phyloP scores from a whole-genome alignment of 2,888 invertebrate species.

The Stenodera caucasica region DNA sequence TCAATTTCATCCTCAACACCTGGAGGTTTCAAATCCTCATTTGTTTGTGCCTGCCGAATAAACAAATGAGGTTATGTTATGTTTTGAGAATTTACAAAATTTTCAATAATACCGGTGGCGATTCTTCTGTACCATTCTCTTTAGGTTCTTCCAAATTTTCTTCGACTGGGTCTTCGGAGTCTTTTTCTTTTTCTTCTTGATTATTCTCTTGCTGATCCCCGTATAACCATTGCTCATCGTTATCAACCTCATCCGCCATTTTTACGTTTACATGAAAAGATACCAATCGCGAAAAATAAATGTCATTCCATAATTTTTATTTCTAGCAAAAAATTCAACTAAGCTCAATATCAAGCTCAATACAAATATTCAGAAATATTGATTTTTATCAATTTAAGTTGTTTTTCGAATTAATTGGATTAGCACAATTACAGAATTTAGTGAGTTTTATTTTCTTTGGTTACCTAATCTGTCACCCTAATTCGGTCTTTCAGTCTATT shows the following conservation, averaged over 20 bases:
- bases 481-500: slow-evolving; percentile 61
- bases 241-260: slow-evolving; percentile 70
- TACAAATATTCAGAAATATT: neutral
- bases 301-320: neutral
- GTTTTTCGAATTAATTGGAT: neutral
- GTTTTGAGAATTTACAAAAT: slow-evolving; percentile 6
- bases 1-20: slow-evolving; percentile 43
- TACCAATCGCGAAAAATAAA: neutral
- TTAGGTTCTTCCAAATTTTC: slow-evolving; percentile 17
- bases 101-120: slow-evolving; percentile 22
- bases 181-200: slow-evolving; percentile 54
- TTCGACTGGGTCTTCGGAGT: slow-evolving; percentile 26
- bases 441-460: slow-evolving; percentile 9
- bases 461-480: slow-evolving; percentile 20
- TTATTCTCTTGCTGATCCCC: slow-evolving; percentile 75
- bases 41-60: slow-evolving; percentile 32
- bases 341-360: neutral
- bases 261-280: slow-evolving; percentile 34
- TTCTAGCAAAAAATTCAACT: neutral
- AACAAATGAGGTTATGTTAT: slow-evolving; percentile 32
- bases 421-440: neutral
- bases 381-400: neutral
- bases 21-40: slow-evolving; percentile 36
- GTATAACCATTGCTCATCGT: slow-evolving; percentile 88
- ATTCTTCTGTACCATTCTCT: slow-evolving; percentile 25